Base-by-base conservation (phyloP, 2,113 vertebrate genomes). In the Zosterops hypoxanthus region DNA sequence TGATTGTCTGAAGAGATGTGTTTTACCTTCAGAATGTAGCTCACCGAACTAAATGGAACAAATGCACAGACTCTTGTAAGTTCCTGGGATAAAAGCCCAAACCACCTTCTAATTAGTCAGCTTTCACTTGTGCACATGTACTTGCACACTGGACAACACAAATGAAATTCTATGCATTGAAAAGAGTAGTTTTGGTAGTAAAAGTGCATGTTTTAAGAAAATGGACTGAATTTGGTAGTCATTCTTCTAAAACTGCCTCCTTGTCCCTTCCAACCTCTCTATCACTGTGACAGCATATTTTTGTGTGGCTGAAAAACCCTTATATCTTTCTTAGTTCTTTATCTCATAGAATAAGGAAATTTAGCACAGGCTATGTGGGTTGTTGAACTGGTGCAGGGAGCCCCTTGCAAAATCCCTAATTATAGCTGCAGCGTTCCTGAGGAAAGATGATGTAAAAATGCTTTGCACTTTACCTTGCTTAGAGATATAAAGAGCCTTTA, bases 11-110 rank as follows among this genome's bases (percentile, higher is more conserved):
- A 72, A 89, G 61, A 92, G 69, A 63, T 79, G 46, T 47, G 61
- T 94, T 95, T 94, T 88, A 36, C 86, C 71, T 93, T 93, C 57
- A 89, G 44, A 77, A 76, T 41, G 44, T 56, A 71, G 22, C 82
- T 93, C 26, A 23, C 44, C 56, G 63, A 63, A 73, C 47, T 63
- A 92, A 90, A 64, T 68, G 71, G 75, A 77, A 28, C 13, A 86
- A 88, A 90, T 90, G 60, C 47, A 73, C 29, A n/a, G 46, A n/a
- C 12, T 89, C 23, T 33, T 14, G 2, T n/a, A 76, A 72, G 19
- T 66, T 90, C 42, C 47, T 50, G 39, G 31, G 39, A 39, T 86
- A 73, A 87, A 76, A 90, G 26, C 49, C 41, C 65, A 88, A 82
- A 59, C 29, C 57, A 12, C 47, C 17, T 59, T 55, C 44, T 70